These are phyloP conservation scores for Stegastes partitus DNA, from an alignment of 2,113 vertebrate genomes.

Conservation along the genomic window DNA sequence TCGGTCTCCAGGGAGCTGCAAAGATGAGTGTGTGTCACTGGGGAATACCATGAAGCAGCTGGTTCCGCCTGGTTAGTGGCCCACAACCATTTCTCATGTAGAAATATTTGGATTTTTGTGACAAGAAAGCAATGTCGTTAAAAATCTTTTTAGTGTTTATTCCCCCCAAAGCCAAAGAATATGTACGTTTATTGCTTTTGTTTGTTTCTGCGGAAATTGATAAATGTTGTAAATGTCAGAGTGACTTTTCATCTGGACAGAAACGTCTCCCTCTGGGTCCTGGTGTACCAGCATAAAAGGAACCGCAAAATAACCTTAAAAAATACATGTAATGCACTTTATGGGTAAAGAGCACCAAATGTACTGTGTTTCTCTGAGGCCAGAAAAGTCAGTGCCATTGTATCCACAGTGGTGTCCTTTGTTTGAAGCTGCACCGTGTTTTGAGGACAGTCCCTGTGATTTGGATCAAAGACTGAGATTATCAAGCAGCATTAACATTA, in stretches of 20 bases:
- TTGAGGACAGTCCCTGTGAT: constrained; percentile 24
- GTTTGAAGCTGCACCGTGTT: constrained; percentile 35
- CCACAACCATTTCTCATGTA: no score
- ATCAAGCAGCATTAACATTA: constrained; percentile 6
- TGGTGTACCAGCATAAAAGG: constrained; percentile 29
- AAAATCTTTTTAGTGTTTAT: no score
- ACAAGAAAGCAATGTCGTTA: no score
- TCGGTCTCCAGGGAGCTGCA: no score
- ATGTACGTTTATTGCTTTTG: neutral
- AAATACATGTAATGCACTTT: constrained; percentile 15
- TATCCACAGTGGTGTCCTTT: neutral
- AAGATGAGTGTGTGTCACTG: no score
- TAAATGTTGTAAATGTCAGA: constrained; percentile 18
- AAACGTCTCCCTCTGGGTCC: neutral
- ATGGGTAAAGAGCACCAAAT: neutral
- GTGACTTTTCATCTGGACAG: neutral
- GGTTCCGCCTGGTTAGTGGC: no score
- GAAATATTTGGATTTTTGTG: no score
- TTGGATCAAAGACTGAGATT: constrained; percentile 51
- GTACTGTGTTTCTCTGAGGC: neutral
- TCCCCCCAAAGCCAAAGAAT: neutral
- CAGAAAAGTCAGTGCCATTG: neutral
- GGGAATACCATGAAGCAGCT: no score
- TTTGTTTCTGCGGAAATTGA: constrained; percentile 15
- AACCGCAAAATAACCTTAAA: constrained; percentile 14